Evolutionary conservation across 2,113 vertebrate genomes (phyloP).

Genomic region (Upupa epops): DNA sequence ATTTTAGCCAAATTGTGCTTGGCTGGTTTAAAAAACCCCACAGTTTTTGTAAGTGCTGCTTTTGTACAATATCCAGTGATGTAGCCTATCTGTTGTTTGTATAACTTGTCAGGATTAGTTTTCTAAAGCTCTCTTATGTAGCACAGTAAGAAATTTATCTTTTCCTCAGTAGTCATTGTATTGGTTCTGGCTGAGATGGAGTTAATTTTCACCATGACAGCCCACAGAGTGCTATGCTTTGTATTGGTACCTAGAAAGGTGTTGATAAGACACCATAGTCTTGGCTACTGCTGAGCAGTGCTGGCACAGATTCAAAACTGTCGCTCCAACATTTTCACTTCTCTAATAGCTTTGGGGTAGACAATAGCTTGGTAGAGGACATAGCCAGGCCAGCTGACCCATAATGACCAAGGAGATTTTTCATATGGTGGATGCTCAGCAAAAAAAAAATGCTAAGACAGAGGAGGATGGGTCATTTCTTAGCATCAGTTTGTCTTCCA

Average conservation of each 20-base stretch:
- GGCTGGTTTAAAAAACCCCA: background rate
- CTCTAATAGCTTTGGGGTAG: background rate
- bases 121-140: background rate
- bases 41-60: background rate
- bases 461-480: background rate
- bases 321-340: background rate
- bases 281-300: background rate
- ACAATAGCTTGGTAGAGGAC: background rate
- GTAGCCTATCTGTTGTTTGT: background rate
- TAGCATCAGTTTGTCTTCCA: background rate
- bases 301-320: background rate
- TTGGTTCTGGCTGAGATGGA: background rate
- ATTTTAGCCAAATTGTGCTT: background rate
- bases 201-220: background rate
- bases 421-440: background rate
- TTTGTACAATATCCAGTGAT: background rate
- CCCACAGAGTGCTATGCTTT: background rate
- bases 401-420: background rate
- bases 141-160: background rate
- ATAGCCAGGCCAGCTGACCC: background rate
- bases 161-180: background rate
- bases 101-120: background rate
- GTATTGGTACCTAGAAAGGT: background rate
- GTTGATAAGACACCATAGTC: background rate
- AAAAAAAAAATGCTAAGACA: background rate